These are phyloP conservation scores for Montipora capitata DNA, from an alignment of 92 coral and sea anemone genomes.

Conservation along the genomic window DNA sequence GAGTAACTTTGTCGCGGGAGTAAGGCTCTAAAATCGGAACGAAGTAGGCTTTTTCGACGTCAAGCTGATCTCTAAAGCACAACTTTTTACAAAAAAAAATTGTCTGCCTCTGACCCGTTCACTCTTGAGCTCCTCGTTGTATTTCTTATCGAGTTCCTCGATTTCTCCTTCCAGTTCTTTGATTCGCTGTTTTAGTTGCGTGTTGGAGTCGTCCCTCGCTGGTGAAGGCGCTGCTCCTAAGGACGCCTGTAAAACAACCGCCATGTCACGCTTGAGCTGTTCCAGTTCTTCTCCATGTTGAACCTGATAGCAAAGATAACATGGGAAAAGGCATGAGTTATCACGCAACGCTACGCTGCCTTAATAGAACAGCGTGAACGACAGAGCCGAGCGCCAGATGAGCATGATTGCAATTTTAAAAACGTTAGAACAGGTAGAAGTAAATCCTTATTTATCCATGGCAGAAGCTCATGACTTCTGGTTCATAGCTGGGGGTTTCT, in stretches of 20 bases:
- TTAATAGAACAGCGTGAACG: no score
- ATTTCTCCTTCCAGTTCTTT: constrained; percentile 83
- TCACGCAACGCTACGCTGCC: no score
- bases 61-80: not conserved
- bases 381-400: no score
- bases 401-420: no score
- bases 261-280: constrained; percentile 91
- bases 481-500: no score
- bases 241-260: constrained; percentile 90
- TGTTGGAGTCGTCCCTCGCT: constrained; percentile 74
- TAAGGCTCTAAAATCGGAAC: no score
- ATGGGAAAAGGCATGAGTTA: not conserved
- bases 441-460: no score
- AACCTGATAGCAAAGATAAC: constrained; percentile 7
- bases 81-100: not conserved
- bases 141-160: constrained; percentile 81
- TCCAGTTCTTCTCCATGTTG: constrained; percentile 90
- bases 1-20: no score
- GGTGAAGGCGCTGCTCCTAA: constrained; percentile 75
- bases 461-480: no score
- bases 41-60: no score
- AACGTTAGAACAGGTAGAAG: no score
- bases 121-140: constrained; percentile 84
- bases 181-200: constrained; percentile 76
- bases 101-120: constrained; percentile 74